Conservation (phyloP, 1,140 invertebrate species). For the Drosophila lacertosa region DNA sequence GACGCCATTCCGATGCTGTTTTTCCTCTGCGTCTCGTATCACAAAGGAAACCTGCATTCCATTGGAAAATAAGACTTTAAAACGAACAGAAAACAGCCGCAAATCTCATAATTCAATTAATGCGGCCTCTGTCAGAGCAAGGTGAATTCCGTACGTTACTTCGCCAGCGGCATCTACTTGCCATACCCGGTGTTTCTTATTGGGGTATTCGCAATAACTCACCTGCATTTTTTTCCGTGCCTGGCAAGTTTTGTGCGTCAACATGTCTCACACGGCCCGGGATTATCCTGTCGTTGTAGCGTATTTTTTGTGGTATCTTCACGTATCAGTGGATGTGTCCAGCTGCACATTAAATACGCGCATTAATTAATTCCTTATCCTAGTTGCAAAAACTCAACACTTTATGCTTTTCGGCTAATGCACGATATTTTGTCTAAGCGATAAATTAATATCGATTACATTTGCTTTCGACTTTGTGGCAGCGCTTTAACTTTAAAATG, state of each 20-base stretch:
- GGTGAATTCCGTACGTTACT: neutral
- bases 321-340: slow-evolving; percentile 33
- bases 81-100: neutral
- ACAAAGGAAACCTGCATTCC: slow-evolving; percentile 96
- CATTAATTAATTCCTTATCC: slow-evolving; percentile 46
- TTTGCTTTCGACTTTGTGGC: slow-evolving; percentile 1
- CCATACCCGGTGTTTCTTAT: slow-evolving; percentile 48
- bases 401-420: slow-evolving; percentile 46
- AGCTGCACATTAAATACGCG: slow-evolving; percentile 45
- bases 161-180: neutral
- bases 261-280: slow-evolving; percentile 67
- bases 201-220: slow-evolving; percentile 45
- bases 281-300: slow-evolving; percentile 39
- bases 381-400: slow-evolving; percentile 50
- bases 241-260: slow-evolving; percentile 85
- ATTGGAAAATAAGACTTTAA: slow-evolving; percentile 3
- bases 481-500: slow-evolving; percentile 10
- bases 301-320: slow-evolving; percentile 47
- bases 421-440: slow-evolving; percentile 19
- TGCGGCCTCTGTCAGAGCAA: no score
- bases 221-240: slow-evolving; percentile 89
- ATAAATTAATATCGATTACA: slow-evolving; percentile 34
- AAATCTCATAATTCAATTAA: slow-evolving; percentile 13
- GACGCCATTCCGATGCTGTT: slow-evolving; percentile 96
- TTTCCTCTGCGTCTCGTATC: slow-evolving; percentile 97